Conservation (phyloP, 2,888 invertebrate species). For the Agapostemon virescens region DNA sequence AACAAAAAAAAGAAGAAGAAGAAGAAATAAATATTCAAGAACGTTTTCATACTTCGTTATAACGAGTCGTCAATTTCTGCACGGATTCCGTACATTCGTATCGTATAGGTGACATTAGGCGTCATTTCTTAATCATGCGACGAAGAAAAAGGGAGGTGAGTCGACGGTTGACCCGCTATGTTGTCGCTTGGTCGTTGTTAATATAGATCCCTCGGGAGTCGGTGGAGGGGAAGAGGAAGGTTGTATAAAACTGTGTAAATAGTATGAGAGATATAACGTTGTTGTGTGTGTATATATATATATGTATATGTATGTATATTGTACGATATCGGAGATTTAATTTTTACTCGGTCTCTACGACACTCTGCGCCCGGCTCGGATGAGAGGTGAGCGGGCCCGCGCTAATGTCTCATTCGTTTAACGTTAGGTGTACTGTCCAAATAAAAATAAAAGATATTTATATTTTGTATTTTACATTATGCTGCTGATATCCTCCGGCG, state of each 20-base stretch:
- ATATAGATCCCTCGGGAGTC: slow-evolving; percentile 4
- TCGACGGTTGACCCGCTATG: slow-evolving; percentile 10
- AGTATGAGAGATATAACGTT: slow-evolving; percentile 57
- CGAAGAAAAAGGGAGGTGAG: background rate
- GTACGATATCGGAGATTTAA: slow-evolving; percentile 50
- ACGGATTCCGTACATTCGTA: slow-evolving; percentile 21
- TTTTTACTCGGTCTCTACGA: slow-evolving; percentile 59
- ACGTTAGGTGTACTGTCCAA: slow-evolving; percentile 57
- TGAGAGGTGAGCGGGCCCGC: slow-evolving; percentile 24
- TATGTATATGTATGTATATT: slow-evolving; percentile 48
- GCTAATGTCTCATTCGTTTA: slow-evolving; percentile 57
- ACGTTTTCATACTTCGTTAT: slow-evolving; percentile 14
- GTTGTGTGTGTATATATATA: slow-evolving; percentile 40
- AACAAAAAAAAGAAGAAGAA: background rate
- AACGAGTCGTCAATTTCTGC: slow-evolving; percentile 10
- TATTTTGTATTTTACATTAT: slow-evolving; percentile 67
- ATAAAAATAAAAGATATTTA: slow-evolving; percentile 72
- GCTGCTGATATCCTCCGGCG: slow-evolving; percentile 19
- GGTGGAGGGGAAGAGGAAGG: slow-evolving; percentile 32
- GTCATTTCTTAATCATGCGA: slow-evolving; percentile 37
- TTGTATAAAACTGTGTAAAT: slow-evolving; percentile 77
- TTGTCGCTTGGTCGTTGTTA: slow-evolving; percentile 24
- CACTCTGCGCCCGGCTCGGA: slow-evolving; percentile 31
- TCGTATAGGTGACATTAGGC: slow-evolving; percentile 16
- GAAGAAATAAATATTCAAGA: background rate